Conservation (phyloP, 2,888 invertebrate species). For the Panzeria rudis region DNA sequence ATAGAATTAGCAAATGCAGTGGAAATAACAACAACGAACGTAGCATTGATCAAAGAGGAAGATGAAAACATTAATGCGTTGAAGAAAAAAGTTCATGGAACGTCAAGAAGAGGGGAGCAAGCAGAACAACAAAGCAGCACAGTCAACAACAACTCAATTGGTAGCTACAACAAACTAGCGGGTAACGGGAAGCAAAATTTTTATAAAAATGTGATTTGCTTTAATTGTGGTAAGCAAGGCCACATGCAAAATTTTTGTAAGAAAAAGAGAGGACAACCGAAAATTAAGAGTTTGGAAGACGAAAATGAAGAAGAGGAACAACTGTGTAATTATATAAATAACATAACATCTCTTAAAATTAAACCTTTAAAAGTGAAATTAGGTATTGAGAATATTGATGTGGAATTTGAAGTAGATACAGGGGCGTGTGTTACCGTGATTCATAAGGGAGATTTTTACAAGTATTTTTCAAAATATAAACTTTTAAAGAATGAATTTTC, state of each 20-base stretch:
- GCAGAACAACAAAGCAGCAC: constrained; percentile 39
- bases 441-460: constrained; percentile 45
- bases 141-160: constrained; percentile 16
- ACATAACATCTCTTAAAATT: constrained; percentile 41
- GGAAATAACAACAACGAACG: constrained; percentile 10
- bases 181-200: constrained; percentile 36
- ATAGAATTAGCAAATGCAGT: too few relatives aligned
- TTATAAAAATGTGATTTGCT: constrained; percentile 48
- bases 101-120: constrained; percentile 27
- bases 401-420: constrained; percentile 66
- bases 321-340: constrained; percentile 52
- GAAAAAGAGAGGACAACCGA: constrained; percentile 23
- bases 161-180: constrained; percentile 14
- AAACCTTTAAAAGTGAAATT: constrained; percentile 42
- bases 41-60: constrained; percentile 20
- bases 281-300: constrained; percentile 40
- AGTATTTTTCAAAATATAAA: constrained; percentile 22
- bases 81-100: constrained; percentile 29
- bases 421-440: constrained; percentile 65
- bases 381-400: constrained; percentile 35
- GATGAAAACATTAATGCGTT: constrained; percentile 30
- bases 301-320: constrained; percentile 28
- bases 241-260: not conserved
- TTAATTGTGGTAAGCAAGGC: constrained; percentile 30
- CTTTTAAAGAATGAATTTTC: constrained; percentile 17